A percentile compares a stretch with the other conserved stretches of the same genome.
These are phyloP conservation scores for Mellilla xanthometata DNA, from an alignment of 2,888 invertebrate species.

Conservation along the genomic window DNA sequence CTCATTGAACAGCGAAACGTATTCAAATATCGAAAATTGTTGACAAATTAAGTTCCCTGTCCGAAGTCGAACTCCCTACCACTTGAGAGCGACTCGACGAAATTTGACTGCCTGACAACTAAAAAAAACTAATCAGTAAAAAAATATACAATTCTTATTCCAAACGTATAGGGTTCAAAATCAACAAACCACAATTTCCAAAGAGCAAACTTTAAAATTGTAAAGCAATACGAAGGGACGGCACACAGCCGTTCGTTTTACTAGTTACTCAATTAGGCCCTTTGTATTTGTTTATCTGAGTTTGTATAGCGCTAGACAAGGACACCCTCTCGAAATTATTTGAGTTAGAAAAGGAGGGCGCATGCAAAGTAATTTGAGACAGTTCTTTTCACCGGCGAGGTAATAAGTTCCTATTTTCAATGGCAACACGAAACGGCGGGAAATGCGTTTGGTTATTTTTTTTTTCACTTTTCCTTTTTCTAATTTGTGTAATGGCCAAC, in stretches of 20 bases:
- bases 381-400: constrained; percentile 78
- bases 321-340: constrained; percentile 39
- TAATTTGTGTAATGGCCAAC: constrained; percentile 71
- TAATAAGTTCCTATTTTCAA: constrained; percentile 82
- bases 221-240: constrained; percentile 68
- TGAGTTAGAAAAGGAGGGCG: constrained; percentile 44
- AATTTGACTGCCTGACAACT: constrained; percentile 57
- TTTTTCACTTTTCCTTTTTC: constrained; percentile 59
- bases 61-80: constrained; percentile 73
- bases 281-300: constrained; percentile 83
- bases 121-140: constrained; percentile 8
- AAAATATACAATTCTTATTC: constrained; percentile 24
- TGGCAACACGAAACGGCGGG: constrained; percentile 78
- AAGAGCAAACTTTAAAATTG: constrained; percentile 39
- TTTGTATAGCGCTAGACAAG: constrained; percentile 70
- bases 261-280: constrained; percentile 84
- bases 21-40: constrained; percentile 83
- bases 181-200: constrained; percentile 23
- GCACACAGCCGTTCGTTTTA: constrained; percentile 78
- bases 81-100: constrained; percentile 74
- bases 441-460: constrained; percentile 75
- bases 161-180: constrained; percentile 35
- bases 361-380: constrained; percentile 79
- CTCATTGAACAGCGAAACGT: constrained; percentile 79
- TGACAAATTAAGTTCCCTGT: constrained; percentile 82